Evolutionary conservation across 1,140 invertebrate genomes (phyloP).

Genomic region (Cataglyphis hispanica): DNA sequence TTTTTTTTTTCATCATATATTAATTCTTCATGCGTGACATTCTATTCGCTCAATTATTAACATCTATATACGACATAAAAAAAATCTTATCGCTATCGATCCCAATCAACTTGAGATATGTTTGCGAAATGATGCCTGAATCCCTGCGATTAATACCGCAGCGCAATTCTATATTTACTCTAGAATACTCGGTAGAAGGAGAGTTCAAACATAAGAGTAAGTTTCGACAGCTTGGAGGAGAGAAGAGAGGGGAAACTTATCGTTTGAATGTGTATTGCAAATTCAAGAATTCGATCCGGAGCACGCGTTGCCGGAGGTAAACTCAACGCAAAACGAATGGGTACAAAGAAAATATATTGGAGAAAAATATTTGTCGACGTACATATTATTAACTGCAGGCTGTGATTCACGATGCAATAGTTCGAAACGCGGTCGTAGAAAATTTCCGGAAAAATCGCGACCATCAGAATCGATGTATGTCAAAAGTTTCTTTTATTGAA

Average conservation of each 20-base stretch:
- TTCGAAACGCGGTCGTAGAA: neutral
- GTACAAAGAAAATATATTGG: too few species aligned
- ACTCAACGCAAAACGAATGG: neutral
- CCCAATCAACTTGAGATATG: neutral
- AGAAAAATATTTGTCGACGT: neutral
- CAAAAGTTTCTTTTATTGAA: too few species aligned
- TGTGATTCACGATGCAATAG: neutral
- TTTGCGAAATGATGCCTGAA: neutral
- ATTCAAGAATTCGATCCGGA: constrained; percentile 37
- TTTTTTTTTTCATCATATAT: neutral
- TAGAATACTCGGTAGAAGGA: constrained; percentile 26
- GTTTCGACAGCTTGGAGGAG: constrained; percentile 19
- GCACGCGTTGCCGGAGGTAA: constrained; percentile 25
- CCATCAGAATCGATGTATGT: neutral
- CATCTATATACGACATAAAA: neutral
- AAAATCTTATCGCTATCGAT: neutral
- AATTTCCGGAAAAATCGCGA: neutral
- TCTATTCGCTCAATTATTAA: neutral
- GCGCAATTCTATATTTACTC: constrained; percentile 29
- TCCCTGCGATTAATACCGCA: constrained; percentile 32
- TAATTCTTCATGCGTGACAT: neutral
- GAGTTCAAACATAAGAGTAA: constrained; percentile 51
- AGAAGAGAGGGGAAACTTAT: neutral
- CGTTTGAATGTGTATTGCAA: constrained; percentile 1
- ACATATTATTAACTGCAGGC: neutral